These are phyloP conservation scores for Nomada goodeniana DNA, from an alignment of 2,888 invertebrate genomes.

Conservation along the genomic window DNA sequence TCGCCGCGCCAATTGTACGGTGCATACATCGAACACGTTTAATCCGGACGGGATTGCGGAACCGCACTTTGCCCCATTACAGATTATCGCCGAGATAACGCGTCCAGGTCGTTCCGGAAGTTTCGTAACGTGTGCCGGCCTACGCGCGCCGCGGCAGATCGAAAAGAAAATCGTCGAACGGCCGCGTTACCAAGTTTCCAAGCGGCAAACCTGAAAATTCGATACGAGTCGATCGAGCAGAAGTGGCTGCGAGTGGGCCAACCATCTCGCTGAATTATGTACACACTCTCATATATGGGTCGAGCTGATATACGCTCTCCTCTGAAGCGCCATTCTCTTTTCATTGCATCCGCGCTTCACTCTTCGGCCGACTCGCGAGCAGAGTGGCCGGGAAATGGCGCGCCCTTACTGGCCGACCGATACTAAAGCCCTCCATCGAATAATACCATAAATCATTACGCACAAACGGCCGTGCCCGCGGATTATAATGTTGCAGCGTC, in stretches of 20 bases:
- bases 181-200: not conserved
- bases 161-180: not conserved
- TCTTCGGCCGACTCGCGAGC: not conserved
- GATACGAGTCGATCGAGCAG: conserved; percentile 57
- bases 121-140: conserved; percentile 37
- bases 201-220: conserved; percentile 40
- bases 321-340: conserved; percentile 51
- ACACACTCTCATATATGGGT: conserved; percentile 54
- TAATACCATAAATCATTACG: conserved; percentile 35
- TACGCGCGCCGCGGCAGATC: not conserved
- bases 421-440: conserved; percentile 32
- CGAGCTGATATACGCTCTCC: conserved; percentile 56
- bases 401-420: conserved; percentile 31
- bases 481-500: conserved; percentile 19
- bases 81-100: conserved; percentile 40
- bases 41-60: too few species aligned
- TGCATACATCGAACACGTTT: too few species aligned
- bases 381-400: conserved; percentile 29
- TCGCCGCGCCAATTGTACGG: too few species aligned
- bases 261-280: conserved; percentile 57
- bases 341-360: conserved; percentile 37
- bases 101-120: conserved; percentile 61
- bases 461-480: not conserved
- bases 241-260: conserved; percentile 45
- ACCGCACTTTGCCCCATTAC: too few species aligned